Evolutionary conservation across 2,797 vertebrate species (phyloP), one percentile per base, ranked within the genome.

Genomic region (Oreochromis grahami): DNA sequence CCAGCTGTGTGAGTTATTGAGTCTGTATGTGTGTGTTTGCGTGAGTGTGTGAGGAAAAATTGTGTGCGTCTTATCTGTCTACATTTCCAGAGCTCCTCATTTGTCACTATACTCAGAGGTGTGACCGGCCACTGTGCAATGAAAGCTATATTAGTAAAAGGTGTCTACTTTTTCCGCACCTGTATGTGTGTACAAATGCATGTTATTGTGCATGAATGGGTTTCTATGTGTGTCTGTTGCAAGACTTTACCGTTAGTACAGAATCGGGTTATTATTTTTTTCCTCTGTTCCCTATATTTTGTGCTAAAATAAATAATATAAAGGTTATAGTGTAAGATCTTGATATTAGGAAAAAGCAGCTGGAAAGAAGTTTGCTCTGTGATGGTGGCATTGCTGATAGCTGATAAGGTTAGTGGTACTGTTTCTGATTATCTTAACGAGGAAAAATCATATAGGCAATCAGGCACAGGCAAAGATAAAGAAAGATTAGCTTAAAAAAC

Each of bases 41-140:
- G 11, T 17, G 19, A 50, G 70, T 74, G 70, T 52, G 58, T 65
- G 36, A 32, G 38, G 34, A 50, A 21, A 51, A 45, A 60, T 78
- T 72, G 74, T 34, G 68, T 74, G 45, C 11, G 26, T 83, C 77
- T 81, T 56, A 88, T 88, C 84, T 85, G 82, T 89, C 86, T 68
- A 85, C 81, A 82, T 89, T 90, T 91, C 81, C 68, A 65, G 53
- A 84, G 86, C 84, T 81, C 56, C 86, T 92, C 92, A 86, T 93
- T 91, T 94, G 90, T 94, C 92, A 92, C 84, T 70, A 32, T 83
- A 83, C 91, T 92, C 86, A 78, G 89, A 91, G 78, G 87, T 88
- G 79, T 58, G 58, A 85, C 70, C 85, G 68, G 74, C 43, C 19
- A 52, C 83, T 55, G 86, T 81, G 82, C 41, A 55, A 0, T 45